These are phyloP conservation scores for Malurus alboscapulatus DNA, from an alignment of 2,113 vertebrate genomes.

Conservation along the genomic window DNA sequence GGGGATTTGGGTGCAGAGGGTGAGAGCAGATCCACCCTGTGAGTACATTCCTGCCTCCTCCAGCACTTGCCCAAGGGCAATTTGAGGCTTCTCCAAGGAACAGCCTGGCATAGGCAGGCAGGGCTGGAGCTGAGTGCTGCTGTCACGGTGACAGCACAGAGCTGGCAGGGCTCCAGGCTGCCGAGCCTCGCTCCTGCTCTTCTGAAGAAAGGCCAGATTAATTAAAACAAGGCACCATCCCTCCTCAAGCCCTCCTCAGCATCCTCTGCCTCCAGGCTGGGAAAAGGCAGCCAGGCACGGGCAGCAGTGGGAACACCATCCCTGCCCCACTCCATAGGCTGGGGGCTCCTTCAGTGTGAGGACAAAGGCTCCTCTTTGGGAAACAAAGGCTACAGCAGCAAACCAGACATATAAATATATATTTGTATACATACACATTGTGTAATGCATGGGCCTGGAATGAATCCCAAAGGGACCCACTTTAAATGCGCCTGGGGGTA, in stretches of 20 bases:
- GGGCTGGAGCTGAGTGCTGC: neutral
- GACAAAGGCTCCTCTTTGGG: neutral
- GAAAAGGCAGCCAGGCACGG: fast-evolving
- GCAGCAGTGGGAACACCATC: neutral
- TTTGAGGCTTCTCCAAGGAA: neutral
- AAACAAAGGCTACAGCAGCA: neutral
- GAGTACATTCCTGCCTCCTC: neutral
- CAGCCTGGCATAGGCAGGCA: neutral
- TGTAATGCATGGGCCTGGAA: neutral
- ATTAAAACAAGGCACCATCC: neutral
- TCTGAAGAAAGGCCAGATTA: constrained; percentile 32
- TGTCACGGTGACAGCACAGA: neutral
- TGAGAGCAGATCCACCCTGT: neutral
- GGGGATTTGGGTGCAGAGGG: fast-evolving
- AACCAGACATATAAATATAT: neutral
- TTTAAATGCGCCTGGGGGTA: neutral
- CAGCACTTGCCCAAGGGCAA: neutral
- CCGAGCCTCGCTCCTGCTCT: fast-evolving
- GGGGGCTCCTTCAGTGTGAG: neutral
- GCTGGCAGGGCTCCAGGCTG: neutral
- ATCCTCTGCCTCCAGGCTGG: neutral
- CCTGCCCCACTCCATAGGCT: neutral
- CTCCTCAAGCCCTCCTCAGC: neutral
- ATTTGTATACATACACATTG: fast-evolving
- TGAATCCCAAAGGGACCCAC: neutral